Base-by-base conservation (phyloP, 2,888 invertebrate species). In the Anoncus sp. region DNA sequence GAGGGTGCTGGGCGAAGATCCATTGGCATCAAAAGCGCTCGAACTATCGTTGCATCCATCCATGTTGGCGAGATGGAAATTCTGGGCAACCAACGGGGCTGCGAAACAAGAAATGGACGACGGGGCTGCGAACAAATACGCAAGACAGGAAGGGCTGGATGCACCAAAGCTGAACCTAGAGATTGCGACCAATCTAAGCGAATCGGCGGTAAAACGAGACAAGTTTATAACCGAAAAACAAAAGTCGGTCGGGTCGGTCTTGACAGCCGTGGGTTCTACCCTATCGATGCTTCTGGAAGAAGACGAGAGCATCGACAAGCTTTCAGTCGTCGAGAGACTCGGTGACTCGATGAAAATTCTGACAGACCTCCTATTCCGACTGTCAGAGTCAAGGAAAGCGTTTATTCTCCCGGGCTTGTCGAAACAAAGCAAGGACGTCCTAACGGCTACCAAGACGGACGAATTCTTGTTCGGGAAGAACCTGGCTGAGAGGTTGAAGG, bases 1-100 rank as follows among this genome's bases (percentile, higher is more conserved):
- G 18, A 16, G 62, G 10, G 69, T 75, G 9, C 31, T 79, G 24
- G 75, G 79, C 10, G 59, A 79, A 16, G 72, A 79, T 24, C 75
- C 75, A 9, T 20, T 22, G 20, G 55, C 51, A 2, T 40, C 71
- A 9, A 55, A 69, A 14, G 63, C 67, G 1, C 12, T 57, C 31
- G 60, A 77, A 14, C 49, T 70, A 31, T 53, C 24, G 18, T 20
- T 57, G 1, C 57, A 57, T 14, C 10, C 38, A 1, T 57, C 57
- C 14, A 57, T 57, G 16, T 66, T 40, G 1, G 20, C 14, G 3
- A 49, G 80, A 20, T 80, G 76, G 71, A 73, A 35, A 16, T 24
- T 62, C 45, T 74, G 69, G 62, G 40, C 70, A 12, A 14, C 47
- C 14, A 57, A 73, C 7, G 77, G 80, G 1, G n/a, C 65, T 10